A percentile compares a stretch with the other conserved stretches of the same genome.
Conservation (phyloP, 2,888 invertebrate genomes). For the Osedax fenrisi region DNA sequence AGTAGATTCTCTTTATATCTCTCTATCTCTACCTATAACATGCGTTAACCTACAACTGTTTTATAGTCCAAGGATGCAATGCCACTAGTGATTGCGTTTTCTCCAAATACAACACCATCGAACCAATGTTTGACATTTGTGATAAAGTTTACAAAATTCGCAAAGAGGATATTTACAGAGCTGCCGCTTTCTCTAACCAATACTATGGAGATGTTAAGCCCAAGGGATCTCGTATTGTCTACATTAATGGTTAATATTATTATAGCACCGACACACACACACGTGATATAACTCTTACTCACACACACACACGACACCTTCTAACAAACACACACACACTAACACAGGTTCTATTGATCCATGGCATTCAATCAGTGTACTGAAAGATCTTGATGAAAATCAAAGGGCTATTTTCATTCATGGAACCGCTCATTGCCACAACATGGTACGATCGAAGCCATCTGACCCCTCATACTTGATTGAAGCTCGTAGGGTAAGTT, state of each 20-base stretch:
- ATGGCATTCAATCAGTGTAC: conserved; percentile 40
- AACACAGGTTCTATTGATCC: conserved; percentile 40
- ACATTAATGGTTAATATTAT: conserved; percentile 38
- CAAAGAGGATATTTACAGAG: conserved; percentile 31
- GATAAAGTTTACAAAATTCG: conserved; percentile 36
- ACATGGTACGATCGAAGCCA: conserved; percentile 34
- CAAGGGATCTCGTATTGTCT: conserved; percentile 38
- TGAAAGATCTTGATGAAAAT: conserved; percentile 33
- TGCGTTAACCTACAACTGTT: not conserved
- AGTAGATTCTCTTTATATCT: conserved; percentile 22
- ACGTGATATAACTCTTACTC: too few relatives aligned
- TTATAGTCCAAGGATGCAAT: not conserved
- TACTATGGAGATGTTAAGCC: conserved; percentile 40
- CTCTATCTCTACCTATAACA: not conserved
- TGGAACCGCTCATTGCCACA: conserved; percentile 40
- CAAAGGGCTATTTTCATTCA: conserved; percentile 38
- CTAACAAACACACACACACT: too few relatives aligned
- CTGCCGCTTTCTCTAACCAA: conserved; percentile 38
- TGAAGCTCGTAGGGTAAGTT: not conserved
- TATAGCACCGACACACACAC: not conserved
- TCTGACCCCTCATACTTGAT: conserved; percentile 29
- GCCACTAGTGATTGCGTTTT: conserved; percentile 34
- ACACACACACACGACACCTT: too few relatives aligned
- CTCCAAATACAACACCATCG: conserved; percentile 37
- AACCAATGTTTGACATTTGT: conserved; percentile 38